Evolutionary conservation across 2,888 invertebrate genomes (phyloP).

Genomic region (Erebia epiphron): DNA sequence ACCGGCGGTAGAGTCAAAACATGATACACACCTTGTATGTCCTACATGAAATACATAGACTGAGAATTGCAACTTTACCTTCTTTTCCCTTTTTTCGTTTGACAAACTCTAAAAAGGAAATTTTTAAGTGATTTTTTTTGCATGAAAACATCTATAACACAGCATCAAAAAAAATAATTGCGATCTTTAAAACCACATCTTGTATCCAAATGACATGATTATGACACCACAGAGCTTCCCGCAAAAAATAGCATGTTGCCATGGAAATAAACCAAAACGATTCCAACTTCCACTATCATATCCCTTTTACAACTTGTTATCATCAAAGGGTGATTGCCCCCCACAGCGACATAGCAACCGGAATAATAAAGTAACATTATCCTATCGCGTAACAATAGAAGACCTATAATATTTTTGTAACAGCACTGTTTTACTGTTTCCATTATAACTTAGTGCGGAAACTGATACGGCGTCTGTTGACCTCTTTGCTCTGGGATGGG

Average conservation of each 20-base stretch:
- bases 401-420: constrained; percentile 28
- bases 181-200: neutral
- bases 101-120: too few species aligned
- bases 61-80: too few species aligned
- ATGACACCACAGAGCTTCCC: neutral
- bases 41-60: too few species aligned
- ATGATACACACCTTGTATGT: too few species aligned
- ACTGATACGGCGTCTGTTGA: constrained; percentile 21
- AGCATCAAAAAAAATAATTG: neutral
- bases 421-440: constrained; percentile 23
- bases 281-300: constrained; percentile 1
- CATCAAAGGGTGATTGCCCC: constrained; percentile 37
- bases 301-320: constrained; percentile 26
- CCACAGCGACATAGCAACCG: constrained; percentile 38
- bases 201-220: neutral
- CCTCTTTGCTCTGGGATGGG: constrained; percentile 8
- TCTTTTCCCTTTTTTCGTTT: too few species aligned
- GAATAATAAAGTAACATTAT: constrained; percentile 36
- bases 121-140: too few species aligned
- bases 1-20: too few species aligned
- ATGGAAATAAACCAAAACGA: constrained; percentile 26
- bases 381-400: constrained; percentile 35
- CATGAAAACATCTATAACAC: too few species aligned
- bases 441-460: constrained; percentile 13
- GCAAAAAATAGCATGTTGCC: constrained; percentile 19